Evolutionary conservation across 2,797 vertebrate species (phyloP).

Genomic region (Oreochromis grahami): DNA sequence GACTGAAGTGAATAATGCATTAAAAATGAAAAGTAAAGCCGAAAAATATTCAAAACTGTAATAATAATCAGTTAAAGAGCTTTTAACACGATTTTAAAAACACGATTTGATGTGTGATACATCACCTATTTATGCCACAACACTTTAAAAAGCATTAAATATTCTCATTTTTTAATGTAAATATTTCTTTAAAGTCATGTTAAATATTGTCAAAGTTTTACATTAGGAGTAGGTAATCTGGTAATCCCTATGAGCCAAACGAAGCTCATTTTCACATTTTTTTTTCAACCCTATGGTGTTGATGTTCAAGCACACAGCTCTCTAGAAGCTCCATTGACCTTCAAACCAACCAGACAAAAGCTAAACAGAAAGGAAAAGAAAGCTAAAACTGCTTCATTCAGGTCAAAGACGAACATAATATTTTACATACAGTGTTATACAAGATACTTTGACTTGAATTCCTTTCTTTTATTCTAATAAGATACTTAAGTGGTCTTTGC

Average conservation of each 20-base stretch:
- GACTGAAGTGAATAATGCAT: neutral
- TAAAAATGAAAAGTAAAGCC: fast-evolving
- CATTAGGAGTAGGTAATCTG: neutral
- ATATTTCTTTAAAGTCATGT: neutral
- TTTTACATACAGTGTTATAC: neutral
- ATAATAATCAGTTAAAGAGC: neutral
- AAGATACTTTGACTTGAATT: neutral
- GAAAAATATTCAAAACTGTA: neutral
- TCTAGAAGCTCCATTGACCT: neutral
- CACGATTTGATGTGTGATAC: neutral
- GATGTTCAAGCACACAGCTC: fast-evolving
- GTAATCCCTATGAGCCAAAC: neutral
- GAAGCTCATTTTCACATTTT: fast-evolving
- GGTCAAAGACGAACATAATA: neutral
- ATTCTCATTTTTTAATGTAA: fast-evolving
- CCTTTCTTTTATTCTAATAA: neutral
- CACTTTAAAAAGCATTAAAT: neutral
- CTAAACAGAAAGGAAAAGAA: neutral
- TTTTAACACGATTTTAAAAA: neutral
- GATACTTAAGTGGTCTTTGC: neutral
- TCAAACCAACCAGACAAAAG: neutral
- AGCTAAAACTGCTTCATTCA: neutral
- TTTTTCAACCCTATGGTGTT: neutral
- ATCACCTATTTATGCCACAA: neutral
- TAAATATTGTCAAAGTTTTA: neutral